Evolutionary conservation across 2,113 vertebrate genomes (phyloP), one percentile per base, ranked within the genome.

Genomic region (Petrocephalus zakoni): DNA sequence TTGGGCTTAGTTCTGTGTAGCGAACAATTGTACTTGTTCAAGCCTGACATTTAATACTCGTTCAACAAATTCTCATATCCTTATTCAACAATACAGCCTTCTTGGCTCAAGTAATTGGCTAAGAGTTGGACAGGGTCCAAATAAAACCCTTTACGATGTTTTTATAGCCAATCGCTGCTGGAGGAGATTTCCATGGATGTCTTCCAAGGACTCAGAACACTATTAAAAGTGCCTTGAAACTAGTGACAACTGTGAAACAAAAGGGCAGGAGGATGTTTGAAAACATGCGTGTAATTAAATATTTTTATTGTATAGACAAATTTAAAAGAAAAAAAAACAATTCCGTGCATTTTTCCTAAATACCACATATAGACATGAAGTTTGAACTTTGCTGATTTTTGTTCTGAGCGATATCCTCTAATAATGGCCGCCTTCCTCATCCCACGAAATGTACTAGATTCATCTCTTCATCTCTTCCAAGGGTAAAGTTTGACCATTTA

Each of bases 21-120:
- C 2, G 29, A 53, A 34, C 47, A 53, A 72, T 47, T 72, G 87
- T 61, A 72, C 61, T 87, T 72, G 51, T 81, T 87, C 55, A 64
- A 87, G 86, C 34, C 87, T 78, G 47, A 81, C 51, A 88, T 75
- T 29, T 52, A 52, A 29, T 55, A 19, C 84, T 86, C 52, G 49
- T 86, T 86, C 51, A 86, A 88, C 47, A 86, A 34, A 64, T 87
- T 87, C 61, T 56, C 58, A 61, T 87, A 34, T 86, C 21, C 84
- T 86, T 25, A 86, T 86, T 86, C 51, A 86, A 88, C 47, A 86
- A 34, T 87, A 49, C 58, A 64, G 46, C 56, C 58, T 68, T 53
- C 68, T 88, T 78, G 29, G 87, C 87, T 88, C 68, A 5, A 29
- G 84, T 37, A 86, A 46, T 88, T 68, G 47, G 72, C 49, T 68